phyloP scores from a whole-genome alignment of 2,113 vertebrate species.

The Mobula hypostoma region DNA sequence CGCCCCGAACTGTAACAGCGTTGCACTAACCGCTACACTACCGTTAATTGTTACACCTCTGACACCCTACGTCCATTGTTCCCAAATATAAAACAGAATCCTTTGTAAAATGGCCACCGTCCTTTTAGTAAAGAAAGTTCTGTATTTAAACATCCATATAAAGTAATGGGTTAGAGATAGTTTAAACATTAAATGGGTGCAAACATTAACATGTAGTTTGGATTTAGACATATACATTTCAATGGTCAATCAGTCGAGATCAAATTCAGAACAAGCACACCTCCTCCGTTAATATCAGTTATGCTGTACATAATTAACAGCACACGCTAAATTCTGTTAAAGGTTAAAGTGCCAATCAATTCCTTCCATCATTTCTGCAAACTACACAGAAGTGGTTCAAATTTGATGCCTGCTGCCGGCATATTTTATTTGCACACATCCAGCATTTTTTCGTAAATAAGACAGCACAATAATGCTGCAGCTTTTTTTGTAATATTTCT shows the following conservation, averaged over 20 bases:
- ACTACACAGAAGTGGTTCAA: not conserved
- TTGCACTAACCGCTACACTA: too few relatives aligned
- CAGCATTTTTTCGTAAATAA: not conserved
- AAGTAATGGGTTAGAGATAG: conserved; percentile 56
- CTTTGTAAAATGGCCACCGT: conserved; percentile 9
- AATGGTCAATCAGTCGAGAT: not conserved
- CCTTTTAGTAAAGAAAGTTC: conserved; percentile 42
- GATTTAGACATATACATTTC: not conserved
- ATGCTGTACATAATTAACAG: conserved; percentile 21
- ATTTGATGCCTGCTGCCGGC: not conserved
- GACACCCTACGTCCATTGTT: not conserved
- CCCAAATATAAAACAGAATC: not conserved
- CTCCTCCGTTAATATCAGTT: conserved; percentile 14
- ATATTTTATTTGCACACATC: conserved; percentile 4
- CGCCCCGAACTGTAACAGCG: too few relatives aligned
- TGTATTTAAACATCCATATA: conserved; percentile 74
- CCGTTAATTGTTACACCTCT: not conserved
- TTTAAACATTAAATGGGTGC: conserved; percentile 49
- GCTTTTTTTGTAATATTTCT: conserved; percentile 16
- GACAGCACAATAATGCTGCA: not conserved
- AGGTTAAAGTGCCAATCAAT: conserved; percentile 35
- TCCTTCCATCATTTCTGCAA: conserved; percentile 23
- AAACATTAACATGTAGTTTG: conserved; percentile 57
- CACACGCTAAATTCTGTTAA: conserved; percentile 27
- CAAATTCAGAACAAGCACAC: conserved; percentile 3